phyloP scores from a whole-genome alignment of 1,140 invertebrate species.

The Tetramorium simillimum region DNA sequence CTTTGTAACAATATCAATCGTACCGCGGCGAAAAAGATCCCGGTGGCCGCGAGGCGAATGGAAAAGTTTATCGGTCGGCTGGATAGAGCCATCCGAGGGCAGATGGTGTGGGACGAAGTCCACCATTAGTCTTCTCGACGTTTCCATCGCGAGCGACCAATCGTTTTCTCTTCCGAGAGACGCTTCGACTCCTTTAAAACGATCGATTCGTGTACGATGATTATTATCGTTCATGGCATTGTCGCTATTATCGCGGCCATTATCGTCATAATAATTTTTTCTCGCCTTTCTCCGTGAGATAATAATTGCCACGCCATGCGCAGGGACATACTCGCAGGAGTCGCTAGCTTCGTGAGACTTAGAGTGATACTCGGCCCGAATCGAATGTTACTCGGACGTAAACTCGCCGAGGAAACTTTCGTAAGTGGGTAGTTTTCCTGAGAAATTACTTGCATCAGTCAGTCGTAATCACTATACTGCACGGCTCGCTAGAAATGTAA shows the following conservation, averaged over 20 bases:
- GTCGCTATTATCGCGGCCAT: slow-evolving; percentile 25
- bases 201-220: slow-evolving; percentile 37
- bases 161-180: slow-evolving; percentile 35
- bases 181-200: slow-evolving; percentile 33
- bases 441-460: slow-evolving; percentile 74
- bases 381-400: slow-evolving; percentile 65
- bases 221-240: slow-evolving; percentile 42
- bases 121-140: slow-evolving; percentile 71
- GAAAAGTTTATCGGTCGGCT: slow-evolving; percentile 54
- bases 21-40: slow-evolving; percentile 20
- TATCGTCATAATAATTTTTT: slow-evolving; percentile 7
- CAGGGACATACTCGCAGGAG: background rate
- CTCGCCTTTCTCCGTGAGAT: background rate
- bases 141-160: slow-evolving; percentile 66
- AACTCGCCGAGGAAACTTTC: slow-evolving; percentile 69
- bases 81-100: slow-evolving; percentile 49
- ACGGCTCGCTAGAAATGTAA: slow-evolving; percentile 67
- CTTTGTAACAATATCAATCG: slow-evolving; percentile 51
- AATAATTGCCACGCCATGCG: slow-evolving; percentile 1
- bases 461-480: slow-evolving; percentile 71
- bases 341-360: slow-evolving; percentile 10
- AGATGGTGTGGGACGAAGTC: slow-evolving; percentile 62
- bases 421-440: slow-evolving; percentile 73
- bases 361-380: slow-evolving; percentile 34
- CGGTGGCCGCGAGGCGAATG: slow-evolving; percentile 38